Evolutionary conservation across 2,888 invertebrate genomes (phyloP).

Genomic region (Chironomus riparius): DNA sequence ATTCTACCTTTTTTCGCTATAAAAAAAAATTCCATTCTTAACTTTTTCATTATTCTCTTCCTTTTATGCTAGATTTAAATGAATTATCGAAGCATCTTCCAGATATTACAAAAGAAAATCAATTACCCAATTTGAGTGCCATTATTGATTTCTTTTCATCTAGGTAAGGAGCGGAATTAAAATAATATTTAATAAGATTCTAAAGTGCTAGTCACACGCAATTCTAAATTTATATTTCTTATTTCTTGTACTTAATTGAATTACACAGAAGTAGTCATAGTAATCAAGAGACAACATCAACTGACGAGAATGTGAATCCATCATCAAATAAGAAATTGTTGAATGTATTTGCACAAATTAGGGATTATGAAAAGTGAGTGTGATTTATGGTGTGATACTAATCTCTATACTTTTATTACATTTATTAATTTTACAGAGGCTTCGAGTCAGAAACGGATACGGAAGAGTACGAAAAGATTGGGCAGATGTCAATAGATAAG

Average conservation of each 20-base stretch:
- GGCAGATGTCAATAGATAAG: constrained; percentile 49
- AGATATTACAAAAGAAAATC: constrained; percentile 54
- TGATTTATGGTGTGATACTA: constrained; percentile 1
- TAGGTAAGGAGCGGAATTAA: constrained; percentile 38
- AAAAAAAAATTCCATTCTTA: not conserved
- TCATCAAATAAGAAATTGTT: constrained; percentile 17
- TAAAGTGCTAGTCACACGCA: no score
- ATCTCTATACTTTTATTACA: not conserved
- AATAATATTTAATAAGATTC: no score
- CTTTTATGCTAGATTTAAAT: constrained; percentile 46
- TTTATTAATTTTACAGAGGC: constrained; percentile 46
- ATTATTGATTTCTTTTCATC: constrained; percentile 64
- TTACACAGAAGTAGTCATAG: constrained; percentile 3
- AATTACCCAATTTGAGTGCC: constrained; percentile 57
- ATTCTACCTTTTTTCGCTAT: not conserved
- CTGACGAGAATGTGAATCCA: not conserved
- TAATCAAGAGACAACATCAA: constrained; percentile 19
- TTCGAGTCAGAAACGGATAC: constrained; percentile 75
- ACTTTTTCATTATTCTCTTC: constrained; percentile 20
- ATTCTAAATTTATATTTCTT: not conserved
- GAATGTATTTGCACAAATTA: constrained; percentile 18
- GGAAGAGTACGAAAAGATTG: constrained; percentile 73
- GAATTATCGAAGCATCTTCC: constrained; percentile 56
- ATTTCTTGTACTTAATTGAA: not conserved
- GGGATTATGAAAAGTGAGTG: constrained; percentile 15